Evolutionary conservation across 2,888 invertebrate genomes (phyloP), one percentile per base, ranked within the genome.

Genomic region (Fabriciana adippe): DNA sequence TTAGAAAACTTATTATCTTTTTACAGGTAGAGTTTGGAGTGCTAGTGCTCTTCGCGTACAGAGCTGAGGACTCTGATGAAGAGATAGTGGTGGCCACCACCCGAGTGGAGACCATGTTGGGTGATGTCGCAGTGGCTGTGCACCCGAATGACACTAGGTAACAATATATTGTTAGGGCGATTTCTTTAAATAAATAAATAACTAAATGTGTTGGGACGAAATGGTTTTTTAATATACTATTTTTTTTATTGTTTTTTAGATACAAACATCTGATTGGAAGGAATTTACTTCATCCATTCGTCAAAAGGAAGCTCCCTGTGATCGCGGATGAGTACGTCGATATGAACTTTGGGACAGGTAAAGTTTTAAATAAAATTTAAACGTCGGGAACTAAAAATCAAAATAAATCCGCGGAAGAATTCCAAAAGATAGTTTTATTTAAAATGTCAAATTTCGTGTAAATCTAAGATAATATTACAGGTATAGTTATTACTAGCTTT

Each of bases 41-140:
- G 45, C 90, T 99, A 14, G 95, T 97, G 1, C 95, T 95, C 53
- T 99, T 99, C 90, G 98, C 98, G 0, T 99, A 99, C 88, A 95
- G 96, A 83, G 92, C 96, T 1, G 95, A 96, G 71, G 94, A 94
- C 55, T 90, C 93, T 0, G 93, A 94, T 41, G 97, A 97, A 60
- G 97, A 97, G 88, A 93, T 99, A 53, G 93, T 97, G 65, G 99
- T 99, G 35, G 98, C 99, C 0, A 99, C 99, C 1, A 99, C 99
- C 0, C 96, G 99, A 79, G 95, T 99, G 35, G 99, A 99, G 93
- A 99, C 99, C 0, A 99, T 99, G 97, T 90, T 99, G 14, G 97
- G 99, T 1, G 99, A 99, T 86, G 97, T 98, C 0, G 99, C 98
- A 0, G 96, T 99, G 1, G 99, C 99, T n/a, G 99, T 99, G 0